Percentiles rank a stretch among this genome's conserved stretches.
Conservation (phyloP, 2,113 vertebrate genomes). For the Phylloscopus whistleri region DNA sequence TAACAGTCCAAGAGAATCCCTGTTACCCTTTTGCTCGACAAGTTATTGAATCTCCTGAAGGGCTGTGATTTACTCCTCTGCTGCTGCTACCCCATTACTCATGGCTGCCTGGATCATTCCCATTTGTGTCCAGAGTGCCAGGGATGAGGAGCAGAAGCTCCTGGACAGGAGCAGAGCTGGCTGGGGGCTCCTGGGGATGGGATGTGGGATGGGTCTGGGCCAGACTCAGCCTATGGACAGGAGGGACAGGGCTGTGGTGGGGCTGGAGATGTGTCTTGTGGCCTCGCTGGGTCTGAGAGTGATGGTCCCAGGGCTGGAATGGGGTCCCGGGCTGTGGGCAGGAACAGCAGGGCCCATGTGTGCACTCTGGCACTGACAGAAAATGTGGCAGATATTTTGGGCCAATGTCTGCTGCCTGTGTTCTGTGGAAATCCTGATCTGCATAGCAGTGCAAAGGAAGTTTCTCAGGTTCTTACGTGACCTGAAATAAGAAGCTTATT, state of each 20-base stretch:
- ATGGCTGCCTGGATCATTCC: neutral
- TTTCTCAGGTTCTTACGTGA: neutral
- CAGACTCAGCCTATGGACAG: neutral
- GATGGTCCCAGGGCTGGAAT: neutral
- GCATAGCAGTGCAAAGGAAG: neutral
- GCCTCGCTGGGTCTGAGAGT: rapidly evolving
- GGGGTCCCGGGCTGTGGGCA: rapidly evolving
- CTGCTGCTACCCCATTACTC: neutral
- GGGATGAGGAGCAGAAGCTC: neutral
- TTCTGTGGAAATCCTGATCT: neutral
- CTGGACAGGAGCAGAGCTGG: neutral
- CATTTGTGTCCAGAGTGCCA: rapidly evolving
- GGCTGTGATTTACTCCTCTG: neutral
- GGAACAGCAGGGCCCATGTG: rapidly evolving
- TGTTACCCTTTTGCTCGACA: neutral
- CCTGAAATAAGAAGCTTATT: neutral
- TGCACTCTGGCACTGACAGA: neutral
- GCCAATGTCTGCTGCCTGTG: rapidly evolving
- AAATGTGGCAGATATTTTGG: rapidly evolving
- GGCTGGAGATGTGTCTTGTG: rapidly evolving
- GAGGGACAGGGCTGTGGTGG: neutral
- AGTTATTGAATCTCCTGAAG: neutral
- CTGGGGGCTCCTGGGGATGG: rapidly evolving
- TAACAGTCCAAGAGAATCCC: neutral
- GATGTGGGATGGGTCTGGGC: rapidly evolving